Base-by-base conservation (phyloP, 2,113 vertebrate genomes). In the Aix galericulata region DNA sequence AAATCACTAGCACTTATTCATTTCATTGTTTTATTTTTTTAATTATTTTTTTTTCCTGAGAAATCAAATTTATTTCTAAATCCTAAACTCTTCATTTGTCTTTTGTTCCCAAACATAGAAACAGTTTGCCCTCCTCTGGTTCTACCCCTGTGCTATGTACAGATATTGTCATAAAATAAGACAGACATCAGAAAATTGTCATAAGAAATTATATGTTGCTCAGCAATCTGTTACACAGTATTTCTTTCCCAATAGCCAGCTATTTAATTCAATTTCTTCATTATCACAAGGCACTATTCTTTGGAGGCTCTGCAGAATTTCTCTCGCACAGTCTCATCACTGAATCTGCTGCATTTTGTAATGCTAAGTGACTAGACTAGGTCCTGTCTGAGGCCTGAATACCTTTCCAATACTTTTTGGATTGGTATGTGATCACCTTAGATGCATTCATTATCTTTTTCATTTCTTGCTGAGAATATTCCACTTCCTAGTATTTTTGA, bases 361-460 rank as follows among this genome's bases (percentile, higher is more conserved):
- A 52, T 40, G 13, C 21, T 36, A 32, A 27, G 3, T 6, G 2
- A 27, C 27, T 25, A 15, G 2, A 27, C 27, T 25, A 15, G 7
- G 11, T 78, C 31, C 25, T 81, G 2, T 31, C 29, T 8, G n/a
- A 68, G 11, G n/a, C 48, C 25, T 77, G 40, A 60, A 50, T 14
- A 73, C 10, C 14, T 80, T 82, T 52, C 11, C 60, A 32, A 56
- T 58, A 17, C 11, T 62, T 44, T 27, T 36, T 72, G 21, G 21
- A 64, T 91, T 64, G 32, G 11, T 64, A 17, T 38, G 29, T 0
- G 0, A 27, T 48, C 1, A 5, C 2, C 20, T 83, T 36, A 74
- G 55, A 11, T 67, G 2, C 23, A 31, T 27, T 84, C 18, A 3
- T 8, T 6, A 4, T 8, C 27, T 5, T 46, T 88, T 59, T 86